Conservation (phyloP, 2,888 invertebrate species). For the Camptogramma bilineatum region DNA sequence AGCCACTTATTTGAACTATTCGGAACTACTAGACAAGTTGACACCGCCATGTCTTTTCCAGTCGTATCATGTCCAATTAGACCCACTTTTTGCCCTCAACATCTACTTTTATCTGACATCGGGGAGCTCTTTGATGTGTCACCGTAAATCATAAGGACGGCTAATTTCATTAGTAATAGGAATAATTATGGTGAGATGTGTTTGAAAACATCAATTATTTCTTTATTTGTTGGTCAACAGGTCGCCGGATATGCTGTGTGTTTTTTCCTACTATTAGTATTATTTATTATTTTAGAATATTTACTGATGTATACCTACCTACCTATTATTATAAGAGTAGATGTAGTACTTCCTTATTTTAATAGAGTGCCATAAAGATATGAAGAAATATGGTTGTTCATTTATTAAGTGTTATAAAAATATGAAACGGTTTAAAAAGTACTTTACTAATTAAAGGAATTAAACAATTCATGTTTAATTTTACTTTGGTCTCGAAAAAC, state of each 20-base stretch:
- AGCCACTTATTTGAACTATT: neutral
- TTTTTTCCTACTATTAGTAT: neutral
- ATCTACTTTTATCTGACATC: constrained; percentile 24
- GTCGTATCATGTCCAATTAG: constrained; percentile 35
- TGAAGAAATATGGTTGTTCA: too few species aligned
- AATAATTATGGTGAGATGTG: constrained; percentile 20
- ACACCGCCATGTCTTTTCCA: constrained; percentile 11
- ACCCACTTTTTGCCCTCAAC: constrained; percentile 22
- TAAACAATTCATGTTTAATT: neutral
- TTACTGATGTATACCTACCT: neutral
- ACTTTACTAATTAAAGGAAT: too few species aligned
- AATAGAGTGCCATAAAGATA: neutral
- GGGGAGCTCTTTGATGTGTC: constrained; percentile 21
- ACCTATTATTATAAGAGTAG: neutral
- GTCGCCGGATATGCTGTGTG: neutral
- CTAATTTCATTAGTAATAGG: constrained; percentile 20
- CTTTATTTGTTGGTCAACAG: constrained; percentile 10
- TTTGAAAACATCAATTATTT: constrained; percentile 14
- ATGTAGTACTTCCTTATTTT: neutral
- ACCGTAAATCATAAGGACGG: constrained; percentile 20
- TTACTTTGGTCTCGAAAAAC: neutral
- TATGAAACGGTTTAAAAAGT: too few species aligned
- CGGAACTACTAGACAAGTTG: neutral
- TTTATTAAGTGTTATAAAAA: too few species aligned
- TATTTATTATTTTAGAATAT: too few species aligned